Percentiles rank a stretch among this genome's conserved stretches.
phyloP scores from a whole-genome alignment of 2,113 vertebrate species.

The Podarcis raffonei region DNA sequence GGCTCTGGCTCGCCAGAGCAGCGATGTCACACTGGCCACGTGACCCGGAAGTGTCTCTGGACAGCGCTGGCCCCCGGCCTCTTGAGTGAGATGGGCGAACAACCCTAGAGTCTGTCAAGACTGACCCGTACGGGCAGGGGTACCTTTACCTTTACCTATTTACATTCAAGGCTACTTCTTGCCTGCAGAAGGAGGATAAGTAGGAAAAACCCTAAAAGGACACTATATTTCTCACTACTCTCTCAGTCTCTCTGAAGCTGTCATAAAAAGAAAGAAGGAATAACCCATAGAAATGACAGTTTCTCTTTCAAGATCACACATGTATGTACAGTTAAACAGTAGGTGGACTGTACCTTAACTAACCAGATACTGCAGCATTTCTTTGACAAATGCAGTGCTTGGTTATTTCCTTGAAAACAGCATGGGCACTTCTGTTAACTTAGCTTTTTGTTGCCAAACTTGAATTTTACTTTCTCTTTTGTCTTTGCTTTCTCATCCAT shows the following conservation, averaged over 20 bases:
- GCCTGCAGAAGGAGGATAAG: neutral
- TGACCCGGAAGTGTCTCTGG: too few species aligned
- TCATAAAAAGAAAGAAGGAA: neutral
- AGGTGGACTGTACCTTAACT: neutral
- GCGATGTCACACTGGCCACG: too few species aligned
- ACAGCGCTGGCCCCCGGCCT: too few species aligned
- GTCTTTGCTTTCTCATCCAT: slow-evolving; percentile 34
- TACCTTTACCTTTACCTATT: too few species aligned
- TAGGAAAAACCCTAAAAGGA: neutral
- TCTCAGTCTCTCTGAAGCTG: neutral
- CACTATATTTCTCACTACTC: neutral
- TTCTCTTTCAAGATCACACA: neutral
- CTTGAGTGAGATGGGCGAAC: too few species aligned
- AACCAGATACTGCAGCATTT: neutral
- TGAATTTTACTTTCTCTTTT: neutral
- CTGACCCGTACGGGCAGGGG: too few species aligned
- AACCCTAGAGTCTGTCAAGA: too few species aligned
- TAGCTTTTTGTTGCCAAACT: slow-evolving; percentile 32
- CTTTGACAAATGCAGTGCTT: slow-evolving; percentile 4
- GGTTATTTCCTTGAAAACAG: slow-evolving; percentile 21
- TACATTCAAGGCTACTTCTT: neutral
- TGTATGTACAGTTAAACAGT: neutral
- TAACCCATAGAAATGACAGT: neutral
- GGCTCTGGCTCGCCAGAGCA: too few species aligned
- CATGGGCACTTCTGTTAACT: slow-evolving; percentile 22